These are phyloP conservation scores for Orthosia cruda DNA, from an alignment of 2,888 invertebrate genomes.

Conservation along the genomic window DNA sequence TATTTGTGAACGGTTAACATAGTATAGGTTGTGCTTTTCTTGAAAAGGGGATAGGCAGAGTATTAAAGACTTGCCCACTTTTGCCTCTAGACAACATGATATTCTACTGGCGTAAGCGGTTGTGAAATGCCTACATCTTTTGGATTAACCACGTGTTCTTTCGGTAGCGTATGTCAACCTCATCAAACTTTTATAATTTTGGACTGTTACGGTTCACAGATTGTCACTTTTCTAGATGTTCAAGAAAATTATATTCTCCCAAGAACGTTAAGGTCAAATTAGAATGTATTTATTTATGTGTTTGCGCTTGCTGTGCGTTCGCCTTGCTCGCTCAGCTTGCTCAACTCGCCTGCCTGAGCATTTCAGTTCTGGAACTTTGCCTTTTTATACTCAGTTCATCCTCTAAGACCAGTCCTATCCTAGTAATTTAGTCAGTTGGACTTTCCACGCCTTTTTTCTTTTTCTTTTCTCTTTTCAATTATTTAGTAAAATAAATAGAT, in stretches of 20 bases:
- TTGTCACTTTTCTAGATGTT: too few species aligned
- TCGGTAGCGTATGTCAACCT: too few species aligned
- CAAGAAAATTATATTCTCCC: too few species aligned
- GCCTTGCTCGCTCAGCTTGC: not conserved
- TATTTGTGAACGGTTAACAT: slow-evolving; percentile 14
- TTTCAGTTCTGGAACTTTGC: not conserved
- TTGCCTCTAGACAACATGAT: too few species aligned
- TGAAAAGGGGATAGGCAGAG: not conserved
- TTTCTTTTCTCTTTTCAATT: too few species aligned
- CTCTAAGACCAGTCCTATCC: not conserved
- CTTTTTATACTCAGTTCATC: not conserved
- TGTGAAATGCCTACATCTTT: too few species aligned
- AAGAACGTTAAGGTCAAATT: too few species aligned
- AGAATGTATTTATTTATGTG: too few species aligned
- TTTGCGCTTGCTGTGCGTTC: not conserved
- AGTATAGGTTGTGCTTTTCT: not conserved
- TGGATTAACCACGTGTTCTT: too few species aligned
- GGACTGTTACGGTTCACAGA: too few species aligned
- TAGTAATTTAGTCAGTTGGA: not conserved
- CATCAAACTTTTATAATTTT: too few species aligned
- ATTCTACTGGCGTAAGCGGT: too few species aligned
- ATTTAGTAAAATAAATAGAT: not conserved
- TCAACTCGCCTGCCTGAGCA: not conserved
- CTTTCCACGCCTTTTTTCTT: not conserved
- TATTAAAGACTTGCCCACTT: not conserved